These are phyloP conservation scores for Cossypha heuglini DNA, from an alignment of 2,797 vertebrate species.

Conservation along the genomic window DNA sequence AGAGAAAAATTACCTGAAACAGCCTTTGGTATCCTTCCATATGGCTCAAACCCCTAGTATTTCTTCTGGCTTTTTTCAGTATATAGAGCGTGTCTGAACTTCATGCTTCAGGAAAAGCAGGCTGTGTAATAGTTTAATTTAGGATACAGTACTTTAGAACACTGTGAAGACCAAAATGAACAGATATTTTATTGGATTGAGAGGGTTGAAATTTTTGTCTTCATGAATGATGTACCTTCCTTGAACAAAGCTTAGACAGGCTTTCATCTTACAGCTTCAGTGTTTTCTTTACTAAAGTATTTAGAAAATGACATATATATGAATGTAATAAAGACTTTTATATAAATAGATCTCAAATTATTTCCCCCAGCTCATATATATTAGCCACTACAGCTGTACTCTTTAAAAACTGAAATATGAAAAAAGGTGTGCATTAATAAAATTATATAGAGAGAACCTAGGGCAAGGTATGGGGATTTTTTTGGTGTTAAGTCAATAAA, in stretches of 20 bases:
- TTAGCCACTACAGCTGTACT: background rate
- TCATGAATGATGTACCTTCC: background rate
- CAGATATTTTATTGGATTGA: background rate
- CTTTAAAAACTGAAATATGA: background rate
- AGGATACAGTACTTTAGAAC: background rate
- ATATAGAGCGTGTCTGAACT: constrained; percentile 43
- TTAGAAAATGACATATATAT: background rate
- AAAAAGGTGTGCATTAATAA: background rate
- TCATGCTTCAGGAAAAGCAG: background rate
- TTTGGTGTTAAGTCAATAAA: background rate
- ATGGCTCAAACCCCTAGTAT: background rate
- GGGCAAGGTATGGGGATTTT: rapidly evolving
- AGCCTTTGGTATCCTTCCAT: background rate
- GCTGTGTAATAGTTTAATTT: background rate
- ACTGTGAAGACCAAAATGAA: background rate
- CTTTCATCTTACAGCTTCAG: background rate
- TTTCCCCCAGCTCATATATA: background rate
- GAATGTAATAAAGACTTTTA: background rate
- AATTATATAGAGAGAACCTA: background rate
- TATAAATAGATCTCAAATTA: background rate
- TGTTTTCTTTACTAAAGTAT: background rate
- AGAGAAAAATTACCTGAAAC: constrained; percentile 2
- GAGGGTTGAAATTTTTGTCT: background rate
- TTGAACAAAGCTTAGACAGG: background rate
- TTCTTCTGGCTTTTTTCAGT: constrained; percentile 32